These are phyloP conservation scores for Triplophysa yarkandensis DNA, from an alignment of 2,797 vertebrate species.

Conservation along the genomic window DNA sequence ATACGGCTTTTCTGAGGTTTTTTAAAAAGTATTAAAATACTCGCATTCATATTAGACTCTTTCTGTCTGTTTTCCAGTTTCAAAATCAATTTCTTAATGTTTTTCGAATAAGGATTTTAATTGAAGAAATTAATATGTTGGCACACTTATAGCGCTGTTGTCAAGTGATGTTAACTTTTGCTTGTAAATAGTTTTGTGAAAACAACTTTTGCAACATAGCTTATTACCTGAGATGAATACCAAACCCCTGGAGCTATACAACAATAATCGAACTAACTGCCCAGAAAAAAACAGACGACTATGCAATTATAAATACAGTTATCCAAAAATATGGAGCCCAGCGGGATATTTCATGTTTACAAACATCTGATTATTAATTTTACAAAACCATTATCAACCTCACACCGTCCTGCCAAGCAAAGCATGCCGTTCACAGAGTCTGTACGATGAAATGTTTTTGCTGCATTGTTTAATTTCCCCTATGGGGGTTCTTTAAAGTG, in stretches of 20 bases:
- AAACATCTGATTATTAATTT: conserved; percentile 17
- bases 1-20: too few relatives aligned
- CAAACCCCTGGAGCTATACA: neutral
- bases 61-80: too few relatives aligned
- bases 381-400: conserved; percentile 32
- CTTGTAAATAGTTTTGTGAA: neutral
- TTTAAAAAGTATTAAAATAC: too few relatives aligned
- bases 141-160: too few relatives aligned
- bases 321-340: neutral
- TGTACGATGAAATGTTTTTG: conserved; percentile 45
- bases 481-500: conserved; percentile 37
- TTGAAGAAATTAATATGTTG: too few relatives aligned
- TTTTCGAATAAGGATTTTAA: too few relatives aligned
- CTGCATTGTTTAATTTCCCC: conserved; percentile 51
- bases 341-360: neutral
- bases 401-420: conserved; percentile 28
- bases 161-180: too few relatives aligned
- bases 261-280: neutral
- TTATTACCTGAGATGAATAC: neutral
- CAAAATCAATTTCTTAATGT: too few relatives aligned
- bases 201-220: neutral
- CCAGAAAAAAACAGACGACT: neutral
- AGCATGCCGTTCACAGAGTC: conserved; percentile 37
- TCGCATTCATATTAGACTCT: too few relatives aligned
- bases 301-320: neutral